Evolutionary conservation across 2,797 vertebrate genomes (phyloP), one percentile per base, ranked within the genome.

Genomic region (Arctocebus calabarensis): DNA sequence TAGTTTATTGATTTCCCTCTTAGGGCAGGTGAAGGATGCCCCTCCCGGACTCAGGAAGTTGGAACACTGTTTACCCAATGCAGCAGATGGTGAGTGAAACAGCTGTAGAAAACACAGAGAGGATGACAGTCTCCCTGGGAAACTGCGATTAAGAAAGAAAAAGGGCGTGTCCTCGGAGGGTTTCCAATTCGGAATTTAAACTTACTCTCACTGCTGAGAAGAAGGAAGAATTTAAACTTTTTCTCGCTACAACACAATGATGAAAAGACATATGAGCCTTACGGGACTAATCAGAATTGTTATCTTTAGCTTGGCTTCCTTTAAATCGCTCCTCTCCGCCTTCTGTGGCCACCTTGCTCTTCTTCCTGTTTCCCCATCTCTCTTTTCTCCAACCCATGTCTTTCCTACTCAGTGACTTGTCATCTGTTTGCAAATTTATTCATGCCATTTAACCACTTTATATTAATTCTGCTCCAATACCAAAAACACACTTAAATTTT

Each of bases 401-500:
- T 45, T 92, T 73, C 22, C 45, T 89, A n/a, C 25, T 52, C 43
- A 14, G 10, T 23, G 59, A 66, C 6, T 85, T 61, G 75, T 29
- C 62, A 55, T 79, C 64, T 55, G 59, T 84, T 84, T 89, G 88
- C 55, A 95, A 89, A 87, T 91, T 32, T 89, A 92, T 95, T 94
- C 79, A 66, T 62, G 25, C 7, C 84, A 88, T 87, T 87, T 91
- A 96, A 96, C 94, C 68, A 82, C 61, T 92, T 96, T 96, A 71
- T 94, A 88, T 66, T 96, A 94, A 93, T 96, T 96, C 16, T 88
- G 4, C 68, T 84, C 82, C 3, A 7, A 62, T 88, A 93, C 78
- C 52, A 90, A 95, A 93, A 92, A 70, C 75, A 94, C 82, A 61
- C 84, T 87, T 91, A 75, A 68, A 68, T 93, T 97, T 91, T 77